Percentiles rank a stretch among this genome's conserved stretches.
Conservation (phyloP, 2,888 invertebrate species). For the Flexamia atlantica region DNA sequence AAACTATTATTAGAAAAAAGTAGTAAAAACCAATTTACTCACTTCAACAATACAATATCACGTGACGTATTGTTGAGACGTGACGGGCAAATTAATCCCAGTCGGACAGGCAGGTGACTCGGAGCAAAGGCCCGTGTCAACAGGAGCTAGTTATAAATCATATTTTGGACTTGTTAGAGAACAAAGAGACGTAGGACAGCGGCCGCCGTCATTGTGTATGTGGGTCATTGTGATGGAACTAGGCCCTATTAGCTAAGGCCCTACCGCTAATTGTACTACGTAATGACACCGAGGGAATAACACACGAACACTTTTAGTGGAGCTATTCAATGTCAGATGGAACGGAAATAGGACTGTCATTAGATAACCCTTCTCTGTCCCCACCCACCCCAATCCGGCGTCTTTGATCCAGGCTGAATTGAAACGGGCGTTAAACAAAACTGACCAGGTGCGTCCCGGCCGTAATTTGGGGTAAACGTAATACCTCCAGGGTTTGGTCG, state of each 20-base stretch:
- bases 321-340: conserved; percentile 58
- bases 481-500: too few relatives aligned
- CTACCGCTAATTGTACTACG: conserved; percentile 54
- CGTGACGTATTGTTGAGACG: too few relatives aligned
- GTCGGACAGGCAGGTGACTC: too few relatives aligned
- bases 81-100: too few relatives aligned
- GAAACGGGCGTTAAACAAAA: conserved; percentile 2
- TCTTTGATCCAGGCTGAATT: conserved; percentile 15
- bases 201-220: conserved; percentile 8
- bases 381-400: conserved; percentile 6
- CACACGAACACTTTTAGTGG: conserved; percentile 63
- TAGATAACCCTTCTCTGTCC: conserved; percentile 29
- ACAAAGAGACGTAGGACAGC: conserved; percentile 44
- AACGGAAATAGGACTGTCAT: conserved; percentile 60
- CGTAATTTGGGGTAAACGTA: not conserved
- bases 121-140: not conserved
- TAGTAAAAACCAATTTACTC: too few relatives aligned
- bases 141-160: conserved; percentile 39
- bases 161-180: not conserved
- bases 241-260: conserved; percentile 15
- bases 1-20: too few relatives aligned
- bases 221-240: conserved; percentile 45
- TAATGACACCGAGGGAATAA: conserved; percentile 60
- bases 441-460: conserved; percentile 9
- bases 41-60: too few relatives aligned